Evolutionary conservation across 2,888 invertebrate species (phyloP).

Genomic region (Platycheirus rosarum): DNA sequence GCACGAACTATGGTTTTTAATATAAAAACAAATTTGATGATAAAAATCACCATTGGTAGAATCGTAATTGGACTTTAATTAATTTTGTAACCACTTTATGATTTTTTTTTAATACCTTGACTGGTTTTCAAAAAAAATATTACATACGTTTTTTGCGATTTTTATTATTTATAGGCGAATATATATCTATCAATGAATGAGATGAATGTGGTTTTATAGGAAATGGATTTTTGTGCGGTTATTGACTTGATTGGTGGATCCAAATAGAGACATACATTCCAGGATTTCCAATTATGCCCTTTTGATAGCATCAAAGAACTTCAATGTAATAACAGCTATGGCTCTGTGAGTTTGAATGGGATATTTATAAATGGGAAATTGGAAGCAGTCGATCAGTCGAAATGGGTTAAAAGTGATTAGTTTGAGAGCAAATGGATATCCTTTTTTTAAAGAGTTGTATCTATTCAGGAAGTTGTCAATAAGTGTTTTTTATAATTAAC

Average conservation of each 20-base stretch:
- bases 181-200: constrained; percentile 20
- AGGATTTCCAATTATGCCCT: constrained; percentile 15
- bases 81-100: constrained; percentile 49
- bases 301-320: constrained; percentile 2
- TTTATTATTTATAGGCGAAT: not conserved
- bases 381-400: constrained; percentile 1
- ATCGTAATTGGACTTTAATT: too few relatives aligned
- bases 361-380: not conserved
- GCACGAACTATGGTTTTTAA: too few relatives aligned
- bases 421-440: too few relatives aligned
- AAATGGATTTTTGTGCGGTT: constrained; percentile 23
- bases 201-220: constrained; percentile 21
- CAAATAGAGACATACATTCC: constrained; percentile 5
- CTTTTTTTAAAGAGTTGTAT: too few relatives aligned
- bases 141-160: too few relatives aligned
- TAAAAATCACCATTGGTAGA: too few relatives aligned
- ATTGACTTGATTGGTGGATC: constrained; percentile 22
- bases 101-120: too few relatives aligned
- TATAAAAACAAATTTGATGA: too few relatives aligned
- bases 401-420: too few relatives aligned
- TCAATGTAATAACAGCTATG: not conserved
- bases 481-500: too few relatives aligned
- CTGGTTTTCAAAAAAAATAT: too few relatives aligned
- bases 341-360: constrained; percentile 7
- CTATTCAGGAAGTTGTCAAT: too few relatives aligned